Conservation (phyloP, 1,140 invertebrate species). For the Zelostemma sp. region DNA sequence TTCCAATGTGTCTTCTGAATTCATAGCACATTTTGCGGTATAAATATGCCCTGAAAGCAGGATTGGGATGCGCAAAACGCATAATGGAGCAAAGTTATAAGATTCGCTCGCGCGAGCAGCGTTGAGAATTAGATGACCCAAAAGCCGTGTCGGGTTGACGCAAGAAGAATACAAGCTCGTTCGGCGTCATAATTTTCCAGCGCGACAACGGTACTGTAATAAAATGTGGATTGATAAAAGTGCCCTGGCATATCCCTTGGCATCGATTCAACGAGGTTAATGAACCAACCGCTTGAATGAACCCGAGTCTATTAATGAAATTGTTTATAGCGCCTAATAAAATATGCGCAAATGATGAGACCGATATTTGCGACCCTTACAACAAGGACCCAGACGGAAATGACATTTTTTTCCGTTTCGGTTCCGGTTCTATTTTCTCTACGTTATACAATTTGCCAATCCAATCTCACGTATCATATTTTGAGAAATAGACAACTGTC, state of each 20-base stretch:
- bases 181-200: neutral
- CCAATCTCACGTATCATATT: too few species aligned
- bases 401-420: too few species aligned
- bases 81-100: conserved; percentile 2
- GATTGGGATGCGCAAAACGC: neutral
- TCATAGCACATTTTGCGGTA: neutral
- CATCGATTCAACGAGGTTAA: conserved; percentile 29
- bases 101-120: neutral
- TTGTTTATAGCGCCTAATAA: conserved; percentile 8
- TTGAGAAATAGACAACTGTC: too few species aligned
- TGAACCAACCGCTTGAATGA: conserved; percentile 39
- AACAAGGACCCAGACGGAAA: too few species aligned
- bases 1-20: neutral
- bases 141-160: neutral
- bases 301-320: conserved; percentile 34
- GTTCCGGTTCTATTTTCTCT: too few species aligned
- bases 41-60: conserved; percentile 5
- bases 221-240: conserved; percentile 31
- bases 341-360: neutral
- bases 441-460: too few species aligned
- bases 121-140: conserved; percentile 4
- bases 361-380: neutral
- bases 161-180: neutral
- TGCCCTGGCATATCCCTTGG: conserved; percentile 17
- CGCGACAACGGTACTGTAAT: neutral